Evolutionary conservation across 1,140 invertebrate species (phyloP), one percentile per base, ranked within the genome.

Genomic region (Drosophila virilis): DNA sequence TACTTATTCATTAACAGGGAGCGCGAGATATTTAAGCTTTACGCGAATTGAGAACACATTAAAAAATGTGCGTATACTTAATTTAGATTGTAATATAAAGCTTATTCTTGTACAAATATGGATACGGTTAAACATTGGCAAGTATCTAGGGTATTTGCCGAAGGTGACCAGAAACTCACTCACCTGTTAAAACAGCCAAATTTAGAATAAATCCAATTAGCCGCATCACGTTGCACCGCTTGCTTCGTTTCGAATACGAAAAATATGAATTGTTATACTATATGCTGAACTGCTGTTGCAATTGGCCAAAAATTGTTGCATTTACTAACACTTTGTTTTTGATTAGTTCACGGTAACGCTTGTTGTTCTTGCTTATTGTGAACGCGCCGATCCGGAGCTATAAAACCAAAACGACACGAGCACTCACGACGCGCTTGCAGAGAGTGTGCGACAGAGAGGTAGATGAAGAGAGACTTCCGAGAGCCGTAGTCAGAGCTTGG

Each of bases 131-230:
- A 22, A 22, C 17, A 10, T 48, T 9, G 8, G 8, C 45, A 13
- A 45, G 13, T 15, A 15, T n/a, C 13, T 13, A 17, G 13, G 17
- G 42, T 22, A 28, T 28, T 48, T 3, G 22, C 0, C 28, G 1
- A 33, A 13, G 9, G 2, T 22, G 17, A 10, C 50, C 15, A 55
- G 38, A 46, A 57, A 13, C 13, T 67, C 65, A 79, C 83, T 86
- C 76, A 86, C 83, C 83, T 86, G 83, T 83, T 88, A 86, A 71
- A 58, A 68, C 76, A 76, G 83, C 83, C 79, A 88, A 86, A 88
- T 79, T 88, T 72, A 86, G 54, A 58, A 88, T 62, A 74, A 86
- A 86, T 88, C 83, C 83, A 88, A 86, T 88, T 83, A 83, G 72
- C 37, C 57, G 64, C 83, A 85, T 85, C 42, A 65, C 75, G 17